Conservation (phyloP, 2,113 vertebrate species). For the Lepisosteus osseus region DNA sequence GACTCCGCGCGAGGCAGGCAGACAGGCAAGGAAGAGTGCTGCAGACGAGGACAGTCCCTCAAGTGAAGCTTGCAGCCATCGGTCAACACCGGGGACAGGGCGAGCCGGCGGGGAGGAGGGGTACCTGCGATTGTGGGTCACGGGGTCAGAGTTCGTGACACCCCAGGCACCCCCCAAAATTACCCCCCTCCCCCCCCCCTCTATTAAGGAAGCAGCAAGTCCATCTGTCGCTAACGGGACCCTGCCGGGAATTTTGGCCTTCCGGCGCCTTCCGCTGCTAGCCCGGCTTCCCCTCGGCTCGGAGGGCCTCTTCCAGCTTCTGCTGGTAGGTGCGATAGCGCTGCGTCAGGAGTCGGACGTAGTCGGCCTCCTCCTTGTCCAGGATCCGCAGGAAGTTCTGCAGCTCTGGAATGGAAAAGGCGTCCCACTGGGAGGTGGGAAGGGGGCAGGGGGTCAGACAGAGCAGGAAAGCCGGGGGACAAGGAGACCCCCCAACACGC, state of each 20-base stretch:
- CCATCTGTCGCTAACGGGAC: neutral
- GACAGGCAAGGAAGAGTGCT: neutral
- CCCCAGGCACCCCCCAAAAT: no score
- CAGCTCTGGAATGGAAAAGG: slow-evolving; percentile 90
- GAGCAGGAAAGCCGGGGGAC: neutral
- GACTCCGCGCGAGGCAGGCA: no score
- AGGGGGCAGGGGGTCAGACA: neutral
- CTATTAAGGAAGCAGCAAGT: neutral
- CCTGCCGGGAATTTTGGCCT: slow-evolving; percentile 16
- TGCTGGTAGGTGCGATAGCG: slow-evolving; percentile 78
- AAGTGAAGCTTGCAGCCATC: neutral
- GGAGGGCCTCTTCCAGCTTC: slow-evolving; percentile 83
- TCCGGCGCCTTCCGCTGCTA: slow-evolving; percentile 45
- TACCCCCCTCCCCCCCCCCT: slow-evolving; percentile 9
- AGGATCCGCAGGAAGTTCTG: slow-evolving; percentile 92
- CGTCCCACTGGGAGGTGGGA: slow-evolving; percentile 80
- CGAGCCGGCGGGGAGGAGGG: slow-evolving; percentile 6
- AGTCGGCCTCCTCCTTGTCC: slow-evolving; percentile 90
- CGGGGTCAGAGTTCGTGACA: no score
- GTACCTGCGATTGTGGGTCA: no score
- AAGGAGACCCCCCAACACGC: neutral
- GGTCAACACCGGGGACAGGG: neutral
- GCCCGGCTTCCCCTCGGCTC: slow-evolving; percentile 58
- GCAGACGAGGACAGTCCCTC: neutral
- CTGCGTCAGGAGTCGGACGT: slow-evolving; percentile 66